Evolutionary conservation across 2,888 invertebrate species (phyloP).

Genomic region (Cephus pygmeus): DNA sequence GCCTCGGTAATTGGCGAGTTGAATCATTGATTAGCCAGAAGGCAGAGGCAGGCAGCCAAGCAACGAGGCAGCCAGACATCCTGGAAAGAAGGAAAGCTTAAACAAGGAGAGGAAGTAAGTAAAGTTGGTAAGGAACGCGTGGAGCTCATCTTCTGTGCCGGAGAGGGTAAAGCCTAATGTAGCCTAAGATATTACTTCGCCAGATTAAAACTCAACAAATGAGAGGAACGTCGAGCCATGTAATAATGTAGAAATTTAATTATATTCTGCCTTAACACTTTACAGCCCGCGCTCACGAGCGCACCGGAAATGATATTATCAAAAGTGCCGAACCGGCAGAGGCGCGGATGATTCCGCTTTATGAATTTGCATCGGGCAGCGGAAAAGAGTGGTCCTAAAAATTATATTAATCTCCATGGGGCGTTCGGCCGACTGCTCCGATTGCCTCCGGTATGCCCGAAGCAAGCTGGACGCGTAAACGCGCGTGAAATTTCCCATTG

Average conservation of each 20-base stretch:
- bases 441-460: neutral
- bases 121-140: slow-evolving; percentile 5
- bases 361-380: neutral
- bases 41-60: slow-evolving; percentile 18
- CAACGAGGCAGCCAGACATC: neutral
- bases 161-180: slow-evolving; percentile 47
- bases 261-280: slow-evolving; percentile 22
- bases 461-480: neutral
- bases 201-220: slow-evolving; percentile 53
- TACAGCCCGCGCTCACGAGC: neutral
- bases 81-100: neutral
- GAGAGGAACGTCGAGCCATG: slow-evolving; percentile 30
- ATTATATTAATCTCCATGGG: neutral
- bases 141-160: slow-evolving; percentile 9
- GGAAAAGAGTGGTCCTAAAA: neutral
- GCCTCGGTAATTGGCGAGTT: slow-evolving; percentile 59
- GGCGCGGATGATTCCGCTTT: neutral
- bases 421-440: neutral
- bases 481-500: neutral
- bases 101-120: neutral
- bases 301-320: neutral
- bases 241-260: slow-evolving; percentile 53
- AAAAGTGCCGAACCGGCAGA: neutral
- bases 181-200: slow-evolving; percentile 56
- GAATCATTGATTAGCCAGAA: slow-evolving; percentile 61